phyloP scores from a whole-genome alignment of 2,113 vertebrate genomes.

The Alethe diademata region DNA sequence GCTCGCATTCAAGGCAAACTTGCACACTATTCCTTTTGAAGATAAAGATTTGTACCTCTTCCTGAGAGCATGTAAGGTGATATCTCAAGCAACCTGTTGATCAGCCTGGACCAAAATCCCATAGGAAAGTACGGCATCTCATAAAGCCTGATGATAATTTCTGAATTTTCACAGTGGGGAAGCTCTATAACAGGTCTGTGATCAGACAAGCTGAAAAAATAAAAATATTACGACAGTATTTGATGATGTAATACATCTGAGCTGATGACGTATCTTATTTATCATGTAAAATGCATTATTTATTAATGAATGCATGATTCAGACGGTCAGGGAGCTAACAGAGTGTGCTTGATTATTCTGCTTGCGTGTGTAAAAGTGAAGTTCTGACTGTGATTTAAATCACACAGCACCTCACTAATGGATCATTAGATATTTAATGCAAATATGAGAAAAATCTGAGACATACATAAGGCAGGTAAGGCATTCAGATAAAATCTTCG shows the following conservation, averaged over 20 bases:
- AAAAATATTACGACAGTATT: background rate
- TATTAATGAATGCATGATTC: background rate
- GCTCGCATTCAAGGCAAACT: background rate
- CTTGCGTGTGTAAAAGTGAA: background rate
- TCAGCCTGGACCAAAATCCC: conserved; percentile 96
- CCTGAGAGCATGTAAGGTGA: conserved; percentile 87
- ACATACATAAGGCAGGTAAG: background rate
- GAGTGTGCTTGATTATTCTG: background rate
- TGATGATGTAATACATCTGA: background rate
- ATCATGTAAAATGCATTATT: background rate
- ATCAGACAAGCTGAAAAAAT: conserved; percentile 82
- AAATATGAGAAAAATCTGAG: background rate
- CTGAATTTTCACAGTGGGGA: conserved; percentile 93
- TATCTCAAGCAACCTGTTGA: conserved; percentile 90
- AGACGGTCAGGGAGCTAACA: background rate
- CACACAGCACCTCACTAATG: background rate
- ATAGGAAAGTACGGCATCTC: conserved; percentile 98
- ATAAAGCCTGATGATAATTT: conserved; percentile 90
- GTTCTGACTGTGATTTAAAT: background rate
- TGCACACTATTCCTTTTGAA: background rate
- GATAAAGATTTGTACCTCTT: conserved; percentile 78
- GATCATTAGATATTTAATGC: background rate
- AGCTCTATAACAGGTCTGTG: conserved; percentile 90
- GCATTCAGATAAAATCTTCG: background rate
- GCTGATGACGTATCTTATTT: background rate